Base-by-base conservation (phyloP, 2,888 invertebrate genomes). In the Drosophila anceps region DNA sequence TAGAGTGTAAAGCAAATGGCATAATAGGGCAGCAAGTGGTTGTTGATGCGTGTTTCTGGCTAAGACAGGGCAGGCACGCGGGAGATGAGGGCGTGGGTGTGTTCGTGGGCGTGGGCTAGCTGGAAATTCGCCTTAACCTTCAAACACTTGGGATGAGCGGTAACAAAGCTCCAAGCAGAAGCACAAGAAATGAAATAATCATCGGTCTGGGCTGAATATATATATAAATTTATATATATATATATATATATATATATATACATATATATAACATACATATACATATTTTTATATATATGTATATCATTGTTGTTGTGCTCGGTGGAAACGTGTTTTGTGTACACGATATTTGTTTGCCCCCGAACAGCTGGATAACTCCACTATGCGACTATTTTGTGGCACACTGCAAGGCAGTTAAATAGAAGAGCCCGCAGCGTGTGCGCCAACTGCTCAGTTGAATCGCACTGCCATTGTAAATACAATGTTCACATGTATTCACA, bases 241-340 rank as follows among this genome's bases (percentile, higher is more conserved):
- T 29, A 33, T 41, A 29, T 41, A 55, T 13, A 41, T 18, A 13
- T 24, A 15, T 4, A n/a, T 10, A 12, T n/a, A 39, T 29, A 37
- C 9, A 65, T 35, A 29, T 13, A 18, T 20, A 41, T 24, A 24
- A n/a, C n/a, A 39, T 29, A 37, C 9, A 65, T 35, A 29, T 13
- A 18, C 15, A 41, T 24, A 24, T 13, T n/a, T n/a, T n/a, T 31
- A 48, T 12, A 13, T 8, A 13, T 29, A 29, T 10, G 13, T 8
- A 35, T 29, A 24, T 24, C 4, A 24, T 24, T 24, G 29, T n/a
- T 48, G 48, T 50, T 50, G 35, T 29, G 50, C 71, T 50, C 61
- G 50, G 43, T 70, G 53, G 43, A 76, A 85, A 85, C 88, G 78
- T 82, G 83, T 84, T 88, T 76, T 69, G 72, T 46, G 18, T 69